Evolutionary conservation across 2,888 invertebrate species (phyloP).

Genomic region (Epirrhoe alternata): DNA sequence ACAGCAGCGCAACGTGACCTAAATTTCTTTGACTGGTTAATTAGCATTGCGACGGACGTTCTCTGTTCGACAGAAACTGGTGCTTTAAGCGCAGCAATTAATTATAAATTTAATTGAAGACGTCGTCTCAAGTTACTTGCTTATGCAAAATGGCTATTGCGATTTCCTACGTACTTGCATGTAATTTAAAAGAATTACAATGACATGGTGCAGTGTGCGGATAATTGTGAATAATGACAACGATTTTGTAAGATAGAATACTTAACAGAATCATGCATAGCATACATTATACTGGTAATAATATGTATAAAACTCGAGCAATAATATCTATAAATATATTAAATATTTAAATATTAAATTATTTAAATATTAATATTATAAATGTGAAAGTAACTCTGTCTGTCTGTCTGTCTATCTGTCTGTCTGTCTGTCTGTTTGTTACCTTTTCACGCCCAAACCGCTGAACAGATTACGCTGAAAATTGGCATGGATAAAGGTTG

Average conservation of each 20-base stretch:
- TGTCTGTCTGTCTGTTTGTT: too few relatives aligned
- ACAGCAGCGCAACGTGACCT: neutral
- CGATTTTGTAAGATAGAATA: conserved; percentile 31
- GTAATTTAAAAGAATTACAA: conserved; percentile 50
- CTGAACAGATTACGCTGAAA: too few relatives aligned
- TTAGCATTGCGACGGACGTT: neutral
- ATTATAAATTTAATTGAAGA: conserved; percentile 80
- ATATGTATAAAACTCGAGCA: neutral
- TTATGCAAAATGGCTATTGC: conserved; percentile 65
- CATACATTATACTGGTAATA: conserved; percentile 10
- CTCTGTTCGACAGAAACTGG: conserved; percentile 10
- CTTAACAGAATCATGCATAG: conserved; percentile 19
- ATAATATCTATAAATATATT: too few relatives aligned
- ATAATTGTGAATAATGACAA: conserved; percentile 36
- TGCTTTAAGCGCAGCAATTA: conserved; percentile 65
- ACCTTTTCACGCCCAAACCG: too few relatives aligned
- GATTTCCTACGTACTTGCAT: conserved; percentile 48
- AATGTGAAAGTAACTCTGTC: too few relatives aligned
- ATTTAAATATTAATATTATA: too few relatives aligned
- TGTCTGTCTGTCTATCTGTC: too few relatives aligned
- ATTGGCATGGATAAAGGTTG: too few relatives aligned
- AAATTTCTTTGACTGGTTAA: neutral
- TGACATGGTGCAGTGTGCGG: conserved; percentile 40
- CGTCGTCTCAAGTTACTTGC: conserved; percentile 65
- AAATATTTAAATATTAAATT: too few relatives aligned